These are phyloP conservation scores for Micropoecilia bifurca DNA, from an alignment of 2,797 vertebrate genomes.

Conservation along the genomic window DNA sequence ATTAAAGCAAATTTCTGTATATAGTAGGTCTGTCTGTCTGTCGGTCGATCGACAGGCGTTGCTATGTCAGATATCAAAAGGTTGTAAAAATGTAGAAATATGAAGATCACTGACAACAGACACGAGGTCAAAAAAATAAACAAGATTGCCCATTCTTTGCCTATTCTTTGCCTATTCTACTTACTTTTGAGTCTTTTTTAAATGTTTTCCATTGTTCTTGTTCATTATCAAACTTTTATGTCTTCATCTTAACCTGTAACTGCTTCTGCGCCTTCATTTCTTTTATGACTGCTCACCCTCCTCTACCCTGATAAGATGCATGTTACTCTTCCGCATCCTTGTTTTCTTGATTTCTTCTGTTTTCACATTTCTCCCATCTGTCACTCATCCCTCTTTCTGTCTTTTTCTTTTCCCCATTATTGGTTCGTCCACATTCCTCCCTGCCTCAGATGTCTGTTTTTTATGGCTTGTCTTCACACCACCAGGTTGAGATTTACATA, in stretches of 20 bases:
- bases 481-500: conserved; percentile 46
- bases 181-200: neutral
- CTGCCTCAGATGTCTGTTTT: conserved; percentile 57
- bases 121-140: neutral
- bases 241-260: neutral
- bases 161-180: neutral
- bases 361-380: conserved; percentile 35
- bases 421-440: conserved; percentile 38
- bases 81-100: neutral
- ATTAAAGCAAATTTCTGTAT: neutral
- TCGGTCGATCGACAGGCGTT: too few species aligned
- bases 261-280: neutral
- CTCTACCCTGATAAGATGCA: conserved; percentile 10
- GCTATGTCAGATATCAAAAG: neutral
- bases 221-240: neutral
- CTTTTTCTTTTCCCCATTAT: conserved; percentile 17
- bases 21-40: neutral
- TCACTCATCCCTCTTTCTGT: conserved; percentile 49
- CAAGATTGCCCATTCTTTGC: neutral
- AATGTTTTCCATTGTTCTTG: neutral
- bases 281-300: conserved; percentile 6
- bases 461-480: conserved; percentile 26
- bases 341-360: conserved; percentile 21
- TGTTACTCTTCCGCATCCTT: conserved; percentile 22
- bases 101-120: neutral